Conservation (phyloP, 2,888 invertebrate genomes). For the Volucella inflata region DNA sequence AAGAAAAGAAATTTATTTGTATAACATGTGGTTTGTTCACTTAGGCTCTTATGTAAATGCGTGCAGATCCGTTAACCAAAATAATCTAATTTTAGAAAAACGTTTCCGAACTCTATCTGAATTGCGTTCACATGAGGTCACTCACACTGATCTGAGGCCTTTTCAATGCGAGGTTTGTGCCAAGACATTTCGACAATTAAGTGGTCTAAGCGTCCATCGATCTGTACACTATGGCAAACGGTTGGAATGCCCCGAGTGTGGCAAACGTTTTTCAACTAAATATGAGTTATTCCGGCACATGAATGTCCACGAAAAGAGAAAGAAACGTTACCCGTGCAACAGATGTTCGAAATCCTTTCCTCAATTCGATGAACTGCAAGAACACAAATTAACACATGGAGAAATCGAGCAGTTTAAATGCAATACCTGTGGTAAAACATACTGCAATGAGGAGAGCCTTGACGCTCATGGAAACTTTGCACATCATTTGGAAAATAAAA, state of each 20-base stretch:
- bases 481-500: no score
- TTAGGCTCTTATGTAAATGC: no score
- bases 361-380: no score
- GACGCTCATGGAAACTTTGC: no score
- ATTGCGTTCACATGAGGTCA: background rate
- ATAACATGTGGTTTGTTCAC: no score
- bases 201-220: slow-evolving; percentile 1
- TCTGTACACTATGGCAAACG: slow-evolving; percentile 1
- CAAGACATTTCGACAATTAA: slow-evolving; percentile 2
- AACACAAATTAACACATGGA: no score
- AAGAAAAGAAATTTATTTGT: no score
- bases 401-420: no score
- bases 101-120: background rate
- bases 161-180: slow-evolving; percentile 4
- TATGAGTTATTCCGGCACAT: background rate
- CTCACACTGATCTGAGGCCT: background rate
- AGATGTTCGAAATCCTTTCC: no score
- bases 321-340: background rate
- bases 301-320: slow-evolving; percentile 3
- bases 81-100: background rate
- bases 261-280: slow-evolving; percentile 10
- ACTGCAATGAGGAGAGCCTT: no score
- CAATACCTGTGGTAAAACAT: no score
- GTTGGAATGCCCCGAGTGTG: background rate
- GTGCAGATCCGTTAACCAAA: no score